These are phyloP conservation scores for Muntiacus reevesi DNA, from an alignment of 2,113 vertebrate species.

Conservation along the genomic window DNA sequence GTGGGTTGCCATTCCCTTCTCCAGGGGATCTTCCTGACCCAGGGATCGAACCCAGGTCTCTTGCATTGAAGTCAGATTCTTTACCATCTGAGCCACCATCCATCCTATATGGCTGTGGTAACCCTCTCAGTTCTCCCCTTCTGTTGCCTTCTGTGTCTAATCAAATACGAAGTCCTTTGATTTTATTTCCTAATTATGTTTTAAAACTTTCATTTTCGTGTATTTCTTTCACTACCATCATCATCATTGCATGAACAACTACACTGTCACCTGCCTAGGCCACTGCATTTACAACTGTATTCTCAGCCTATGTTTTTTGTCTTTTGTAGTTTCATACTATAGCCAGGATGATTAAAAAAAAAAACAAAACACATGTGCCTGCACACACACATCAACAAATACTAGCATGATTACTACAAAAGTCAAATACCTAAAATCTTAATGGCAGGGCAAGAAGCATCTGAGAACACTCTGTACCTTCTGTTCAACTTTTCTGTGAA, in stretches of 20 bases:
- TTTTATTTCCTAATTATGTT: background rate
- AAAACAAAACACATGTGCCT: background rate
- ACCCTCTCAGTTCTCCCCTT: background rate
- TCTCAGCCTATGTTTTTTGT: background rate
- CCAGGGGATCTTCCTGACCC: background rate
- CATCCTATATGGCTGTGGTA: background rate
- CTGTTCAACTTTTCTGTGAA: background rate
- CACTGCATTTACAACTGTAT: background rate
- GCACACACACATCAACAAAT: background rate
- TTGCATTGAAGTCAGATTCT: background rate
- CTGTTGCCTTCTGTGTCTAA: background rate
- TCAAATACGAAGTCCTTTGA: background rate
- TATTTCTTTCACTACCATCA: background rate
- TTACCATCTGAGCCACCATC: background rate
- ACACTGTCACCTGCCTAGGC: accelerated
- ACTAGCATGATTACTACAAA: background rate
- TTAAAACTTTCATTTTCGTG: background rate
- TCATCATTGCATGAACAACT: background rate
- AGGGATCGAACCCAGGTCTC: background rate
- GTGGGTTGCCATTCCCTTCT: background rate
- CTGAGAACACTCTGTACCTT: background rate
- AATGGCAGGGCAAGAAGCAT: background rate
- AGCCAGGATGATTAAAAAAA: background rate
- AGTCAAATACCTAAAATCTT: background rate
- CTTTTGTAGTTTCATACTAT: background rate